phyloP scores from a whole-genome alignment of 2,888 invertebrate species.

The Dolichomitus sp. region DNA sequence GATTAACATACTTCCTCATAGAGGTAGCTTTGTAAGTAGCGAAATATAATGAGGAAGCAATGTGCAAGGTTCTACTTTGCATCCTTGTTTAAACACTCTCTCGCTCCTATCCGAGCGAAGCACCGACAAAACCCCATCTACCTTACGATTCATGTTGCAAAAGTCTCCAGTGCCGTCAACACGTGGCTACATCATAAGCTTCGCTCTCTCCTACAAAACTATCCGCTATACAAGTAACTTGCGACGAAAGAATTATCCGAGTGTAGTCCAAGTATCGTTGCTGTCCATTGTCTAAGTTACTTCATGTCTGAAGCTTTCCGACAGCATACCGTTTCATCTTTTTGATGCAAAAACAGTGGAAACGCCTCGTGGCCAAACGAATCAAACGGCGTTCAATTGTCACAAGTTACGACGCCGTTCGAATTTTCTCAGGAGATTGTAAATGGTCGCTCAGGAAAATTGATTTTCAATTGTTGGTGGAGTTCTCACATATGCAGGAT shows the following conservation, averaged over 20 bases:
- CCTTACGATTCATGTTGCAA: slow-evolving; percentile 42
- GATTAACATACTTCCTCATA: no score
- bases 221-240: not conserved
- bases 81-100: no score
- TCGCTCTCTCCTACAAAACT: not conserved
- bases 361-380: not conserved
- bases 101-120: slow-evolving; percentile 5
- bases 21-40: no score
- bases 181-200: slow-evolving; percentile 6
- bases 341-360: not conserved
- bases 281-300: not conserved
- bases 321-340: slow-evolving; percentile 15
- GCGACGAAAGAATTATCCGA: not conserved
- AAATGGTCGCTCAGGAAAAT: slow-evolving; percentile 1
- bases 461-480: no score
- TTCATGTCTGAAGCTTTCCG: not conserved
- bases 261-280: not conserved
- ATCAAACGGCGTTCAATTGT: slow-evolving; percentile 14
- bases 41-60: no score
- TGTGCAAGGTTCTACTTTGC: no score
- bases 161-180: not conserved
- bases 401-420: not conserved
- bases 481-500: no score
- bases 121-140: slow-evolving; percentile 47
- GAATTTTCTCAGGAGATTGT: not conserved